phyloP scores from a whole-genome alignment of 2,113 vertebrate species.

The Myotis yumanensis region DNA sequence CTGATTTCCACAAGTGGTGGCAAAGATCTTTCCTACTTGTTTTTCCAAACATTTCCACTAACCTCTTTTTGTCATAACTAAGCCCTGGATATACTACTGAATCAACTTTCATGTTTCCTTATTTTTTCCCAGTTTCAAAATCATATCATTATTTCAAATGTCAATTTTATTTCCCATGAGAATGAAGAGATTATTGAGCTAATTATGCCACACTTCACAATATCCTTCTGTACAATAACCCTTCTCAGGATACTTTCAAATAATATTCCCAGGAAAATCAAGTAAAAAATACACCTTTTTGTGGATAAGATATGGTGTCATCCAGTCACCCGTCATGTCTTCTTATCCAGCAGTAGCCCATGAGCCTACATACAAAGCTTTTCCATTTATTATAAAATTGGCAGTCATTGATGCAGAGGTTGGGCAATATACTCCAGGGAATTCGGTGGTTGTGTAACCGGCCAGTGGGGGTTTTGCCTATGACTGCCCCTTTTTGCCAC shows the following conservation, averaged over 20 bases:
- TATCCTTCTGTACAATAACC: background rate
- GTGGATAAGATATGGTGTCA: background rate
- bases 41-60: background rate
- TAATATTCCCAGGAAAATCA: background rate
- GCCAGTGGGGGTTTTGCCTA: background rate
- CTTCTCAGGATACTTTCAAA: background rate
- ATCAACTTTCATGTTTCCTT: background rate
- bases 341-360: background rate
- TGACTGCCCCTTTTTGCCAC: background rate
- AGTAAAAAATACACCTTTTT: background rate
- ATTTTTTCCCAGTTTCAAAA: background rate
- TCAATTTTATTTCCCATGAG: background rate
- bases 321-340: background rate
- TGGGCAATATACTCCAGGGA: background rate
- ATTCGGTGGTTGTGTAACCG: background rate
- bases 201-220: background rate
- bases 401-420: background rate
- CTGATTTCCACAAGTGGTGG: background rate
- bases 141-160: background rate
- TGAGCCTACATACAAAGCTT: background rate
- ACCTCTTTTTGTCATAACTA: background rate
- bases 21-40: background rate
- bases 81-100: background rate
- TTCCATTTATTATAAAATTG: background rate
- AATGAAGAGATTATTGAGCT: background rate